Evolutionary conservation across 2,113 vertebrate genomes (phyloP).

Genomic region (Microtus montanus): DNA sequence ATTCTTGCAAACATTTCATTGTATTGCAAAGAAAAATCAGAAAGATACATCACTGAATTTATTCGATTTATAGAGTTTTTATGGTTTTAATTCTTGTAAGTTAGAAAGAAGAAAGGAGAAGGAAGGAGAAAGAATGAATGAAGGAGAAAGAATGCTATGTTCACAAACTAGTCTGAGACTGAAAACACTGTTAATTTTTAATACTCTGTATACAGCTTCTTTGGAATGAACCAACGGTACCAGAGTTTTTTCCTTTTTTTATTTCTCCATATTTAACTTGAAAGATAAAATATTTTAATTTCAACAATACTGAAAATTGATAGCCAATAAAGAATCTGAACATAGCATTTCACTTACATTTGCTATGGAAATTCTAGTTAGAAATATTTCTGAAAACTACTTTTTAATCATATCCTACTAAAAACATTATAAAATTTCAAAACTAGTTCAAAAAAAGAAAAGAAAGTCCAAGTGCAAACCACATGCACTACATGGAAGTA

Average conservation of each 20-base stretch:
- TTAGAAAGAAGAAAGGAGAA: constrained; percentile 17
- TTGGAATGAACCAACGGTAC: constrained; percentile 18
- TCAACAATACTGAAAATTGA: constrained; percentile 39
- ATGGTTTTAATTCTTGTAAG: constrained; percentile 77
- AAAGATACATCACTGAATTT: constrained; percentile 75
- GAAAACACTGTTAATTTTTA: constrained; percentile 12
- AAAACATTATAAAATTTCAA: constrained; percentile 55
- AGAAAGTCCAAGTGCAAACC: constrained; percentile 81
- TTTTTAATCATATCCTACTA: constrained; percentile 55
- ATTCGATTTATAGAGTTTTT: constrained; percentile 61
- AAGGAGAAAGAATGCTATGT: constrained; percentile 69
- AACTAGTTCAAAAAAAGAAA: constrained; percentile 13
- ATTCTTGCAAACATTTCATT: constrained; percentile 70
- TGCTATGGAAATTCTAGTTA: constrained; percentile 62
- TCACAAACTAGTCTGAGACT: constrained; percentile 60
- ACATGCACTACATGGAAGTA: constrained; percentile 85
- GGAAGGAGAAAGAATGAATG: constrained; percentile 32
- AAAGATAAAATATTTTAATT: constrained; percentile 46
- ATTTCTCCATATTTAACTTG: constrained; percentile 40
- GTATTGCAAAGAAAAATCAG: constrained; percentile 80
- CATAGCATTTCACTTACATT: constrained; percentile 71
- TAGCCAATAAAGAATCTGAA: constrained; percentile 72
- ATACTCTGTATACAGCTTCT: constrained; percentile 43
- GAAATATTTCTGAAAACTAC: constrained; percentile 62
- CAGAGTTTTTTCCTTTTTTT: constrained; percentile 47